phyloP scores from a whole-genome alignment of 2,797 vertebrate genomes.

The Bradypus variegatus region DNA sequence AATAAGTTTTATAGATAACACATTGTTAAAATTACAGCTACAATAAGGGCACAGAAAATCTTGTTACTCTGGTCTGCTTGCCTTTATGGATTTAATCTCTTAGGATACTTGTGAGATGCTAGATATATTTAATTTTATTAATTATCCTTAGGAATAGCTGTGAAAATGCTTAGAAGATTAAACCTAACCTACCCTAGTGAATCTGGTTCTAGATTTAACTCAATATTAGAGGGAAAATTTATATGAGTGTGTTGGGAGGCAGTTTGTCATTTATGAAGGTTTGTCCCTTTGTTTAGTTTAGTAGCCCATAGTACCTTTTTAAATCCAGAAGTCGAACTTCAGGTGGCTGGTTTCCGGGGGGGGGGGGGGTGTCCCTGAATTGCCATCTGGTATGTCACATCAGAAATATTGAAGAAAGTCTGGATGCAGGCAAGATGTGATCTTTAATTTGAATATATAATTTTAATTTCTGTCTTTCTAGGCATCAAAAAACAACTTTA shows the following conservation, averaged over 20 bases:
- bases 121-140: constrained; percentile 33
- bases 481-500: neutral
- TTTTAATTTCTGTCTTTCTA: constrained; percentile 29
- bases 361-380: neutral
- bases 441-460: neutral
- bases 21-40: neutral
- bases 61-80: constrained; percentile 35
- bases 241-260: neutral
- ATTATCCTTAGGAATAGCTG: constrained; percentile 9
- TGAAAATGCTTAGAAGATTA: constrained; percentile 18
- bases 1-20: constrained; percentile 37
- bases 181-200: neutral
- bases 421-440: neutral
- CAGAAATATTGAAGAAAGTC: neutral
- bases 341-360: neutral
- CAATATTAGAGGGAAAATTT: neutral
- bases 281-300: neutral
- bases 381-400: neutral
- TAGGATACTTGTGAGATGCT: neutral
- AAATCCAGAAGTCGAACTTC: neutral
- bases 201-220: neutral
- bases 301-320: neutral
- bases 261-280: neutral
- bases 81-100: constrained; percentile 33
- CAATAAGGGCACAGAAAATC: neutral